phyloP scores from a whole-genome alignment of 2,113 vertebrate species.

The Melospiza melodia region DNA sequence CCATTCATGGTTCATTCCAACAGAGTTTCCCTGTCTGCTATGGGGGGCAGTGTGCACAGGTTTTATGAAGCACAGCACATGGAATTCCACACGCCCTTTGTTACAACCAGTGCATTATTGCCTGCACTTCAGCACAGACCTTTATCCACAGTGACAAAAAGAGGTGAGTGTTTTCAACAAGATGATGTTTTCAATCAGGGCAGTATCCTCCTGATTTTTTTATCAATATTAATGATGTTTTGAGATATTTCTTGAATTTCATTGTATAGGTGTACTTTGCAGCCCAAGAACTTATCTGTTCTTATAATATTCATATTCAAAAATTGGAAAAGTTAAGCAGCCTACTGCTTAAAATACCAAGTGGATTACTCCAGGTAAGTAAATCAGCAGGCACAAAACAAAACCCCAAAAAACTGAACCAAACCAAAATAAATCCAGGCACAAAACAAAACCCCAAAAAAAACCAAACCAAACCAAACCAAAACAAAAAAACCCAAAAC shows the following conservation, averaged over 20 bases:
- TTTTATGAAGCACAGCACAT: constrained; percentile 11
- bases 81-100: constrained; percentile 29
- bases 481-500: background rate
- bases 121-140: background rate
- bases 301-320: background rate
- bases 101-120: constrained; percentile 29
- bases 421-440: background rate
- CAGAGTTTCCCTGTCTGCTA: background rate
- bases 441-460: background rate
- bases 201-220: background rate
- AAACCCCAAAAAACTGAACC: fast-evolving
- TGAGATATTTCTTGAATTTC: background rate
- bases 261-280: background rate
- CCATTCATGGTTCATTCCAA: constrained; percentile 35
- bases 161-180: background rate
- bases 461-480: background rate
- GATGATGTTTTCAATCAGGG: background rate
- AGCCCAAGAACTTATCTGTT: background rate
- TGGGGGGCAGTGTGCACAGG: background rate
- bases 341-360: background rate
- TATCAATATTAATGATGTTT: background rate
- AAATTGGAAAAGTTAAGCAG: background rate
- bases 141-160: background rate
- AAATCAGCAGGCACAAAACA: background rate
- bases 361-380: background rate